Base-by-base conservation (phyloP, 2,888 invertebrate species). In the Tinea trinotella region DNA sequence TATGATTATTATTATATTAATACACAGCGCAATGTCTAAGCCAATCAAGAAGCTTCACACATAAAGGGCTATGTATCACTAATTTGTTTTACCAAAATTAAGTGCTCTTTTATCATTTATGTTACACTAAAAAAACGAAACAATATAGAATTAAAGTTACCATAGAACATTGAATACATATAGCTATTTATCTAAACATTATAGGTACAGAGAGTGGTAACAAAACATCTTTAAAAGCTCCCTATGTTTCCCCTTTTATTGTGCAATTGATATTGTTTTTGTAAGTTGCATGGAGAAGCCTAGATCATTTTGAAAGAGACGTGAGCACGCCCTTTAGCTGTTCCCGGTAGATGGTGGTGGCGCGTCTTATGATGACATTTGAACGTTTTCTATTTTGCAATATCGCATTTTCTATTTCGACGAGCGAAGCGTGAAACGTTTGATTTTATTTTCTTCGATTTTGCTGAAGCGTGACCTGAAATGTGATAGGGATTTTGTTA, bases 391-490 rank as follows among this genome's bases (percentile, higher is more conserved):
- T 18, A 55, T 66, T 64, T 68, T 67, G 70, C 70, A 70, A 73
- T 75, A 76, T 73, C 66, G 70, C 71, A 76, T 74, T 71, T 74
- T 70, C 73, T 68, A 68, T 73, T 70, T 70, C 64, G 62, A 49
- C 64, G 64, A 52, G 55, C 66, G 63, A 67, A 69, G 63, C 69
- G 63, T 65, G 67, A 61, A 70, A 70, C 75, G 69, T 75, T 76
- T 75, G 74, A 75, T 76, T 77, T 76, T 76, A 76, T 76, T 76
- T 75, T 75, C 69, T 72, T 71, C 74, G 70, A 77, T 76, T 76
- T 75, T 73, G 73, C 71, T 68, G 68, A 72, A 73, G 75, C 76
- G 77, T 76, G 76, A 76, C 74, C 70, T 71, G 77, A 74, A 74
- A 71, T 68, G 65, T 62, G 66, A 71, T 71, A 70, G 69, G 70